A percentile compares a stretch with the other conserved stretches of the same genome.
Conservation (phyloP, 2,888 invertebrate species). For the Torymus auratus region DNA sequence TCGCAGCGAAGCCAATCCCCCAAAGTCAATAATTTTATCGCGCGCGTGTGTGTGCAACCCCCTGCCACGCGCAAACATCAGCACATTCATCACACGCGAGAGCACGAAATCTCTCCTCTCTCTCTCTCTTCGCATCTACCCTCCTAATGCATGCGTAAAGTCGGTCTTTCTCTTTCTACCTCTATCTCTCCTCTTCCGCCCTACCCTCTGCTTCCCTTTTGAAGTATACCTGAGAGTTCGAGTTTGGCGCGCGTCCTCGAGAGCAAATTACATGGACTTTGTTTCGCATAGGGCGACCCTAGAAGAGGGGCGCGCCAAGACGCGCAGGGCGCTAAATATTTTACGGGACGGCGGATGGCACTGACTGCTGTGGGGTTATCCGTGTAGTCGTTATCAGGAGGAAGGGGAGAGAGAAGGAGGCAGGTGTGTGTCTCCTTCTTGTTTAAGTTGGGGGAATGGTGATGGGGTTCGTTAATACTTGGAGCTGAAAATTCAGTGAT, state of each 20-base stretch:
- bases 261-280: slow-evolving; percentile 44
- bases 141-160: slow-evolving; percentile 28
- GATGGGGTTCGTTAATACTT: too few species aligned
- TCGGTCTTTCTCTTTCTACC: not conserved
- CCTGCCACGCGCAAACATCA: slow-evolving; percentile 4
- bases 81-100: slow-evolving; percentile 19
- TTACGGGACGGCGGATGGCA: too few species aligned
- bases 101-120: slow-evolving; percentile 6
- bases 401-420: not conserved
- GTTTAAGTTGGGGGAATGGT: too few species aligned
- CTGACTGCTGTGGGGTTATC: too few species aligned
- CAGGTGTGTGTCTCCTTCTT: too few species aligned
- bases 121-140: too few species aligned
- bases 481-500: too few species aligned
- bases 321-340: not conserved
- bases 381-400: too few species aligned
- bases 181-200: too few species aligned
- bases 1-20: too few species aligned
- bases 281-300: slow-evolving; percentile 15
- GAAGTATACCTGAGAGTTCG: not conserved
- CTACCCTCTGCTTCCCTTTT: too few species aligned
- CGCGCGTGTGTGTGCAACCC: not conserved
- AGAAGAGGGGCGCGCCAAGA: not conserved
- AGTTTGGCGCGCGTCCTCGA: slow-evolving; percentile 9
- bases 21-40: slow-evolving; percentile 21